Percentiles rank a stretch among this genome's conserved stretches.
phyloP scores from a whole-genome alignment of 2,888 invertebrate genomes.

The Drosophila dives region DNA sequence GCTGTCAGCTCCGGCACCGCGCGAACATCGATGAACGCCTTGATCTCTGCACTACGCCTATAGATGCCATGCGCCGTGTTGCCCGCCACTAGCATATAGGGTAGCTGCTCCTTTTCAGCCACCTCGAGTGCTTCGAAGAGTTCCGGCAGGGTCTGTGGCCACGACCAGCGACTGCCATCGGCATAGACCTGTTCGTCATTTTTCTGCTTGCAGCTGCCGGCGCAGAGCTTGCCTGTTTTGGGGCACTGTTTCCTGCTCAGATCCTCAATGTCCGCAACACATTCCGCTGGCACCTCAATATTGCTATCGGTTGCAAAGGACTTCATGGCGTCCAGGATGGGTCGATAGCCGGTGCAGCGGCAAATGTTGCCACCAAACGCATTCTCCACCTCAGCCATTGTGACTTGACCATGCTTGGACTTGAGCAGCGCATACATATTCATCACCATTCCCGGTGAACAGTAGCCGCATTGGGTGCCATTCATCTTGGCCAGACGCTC shows the following conservation, averaged over 20 bases:
- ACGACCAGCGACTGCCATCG: conserved; percentile 80
- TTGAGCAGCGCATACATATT: conserved; percentile 88
- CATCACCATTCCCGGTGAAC: conserved; percentile 92
- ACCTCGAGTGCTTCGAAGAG: conserved; percentile 82
- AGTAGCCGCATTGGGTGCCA: conserved; percentile 91
- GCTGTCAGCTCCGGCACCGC: conserved; percentile 87
- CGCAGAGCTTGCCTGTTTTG: conserved; percentile 83
- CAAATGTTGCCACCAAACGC: conserved; percentile 92
- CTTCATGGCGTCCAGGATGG: conserved; percentile 92
- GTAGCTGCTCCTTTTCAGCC: conserved; percentile 78
- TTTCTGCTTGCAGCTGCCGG: conserved; percentile 77
- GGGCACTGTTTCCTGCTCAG: conserved; percentile 84
- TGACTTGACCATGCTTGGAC: conserved; percentile 85
- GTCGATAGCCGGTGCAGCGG: conserved; percentile 92
- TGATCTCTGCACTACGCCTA: conserved; percentile 76
- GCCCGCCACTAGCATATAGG: conserved; percentile 89
- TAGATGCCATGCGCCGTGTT: conserved; percentile 91
- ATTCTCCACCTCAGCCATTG: conserved; percentile 89
- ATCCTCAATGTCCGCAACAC: conserved; percentile 85
- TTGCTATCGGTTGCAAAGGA: conserved; percentile 88
- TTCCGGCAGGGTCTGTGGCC: conserved; percentile 71
- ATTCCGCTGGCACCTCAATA: conserved; percentile 83
- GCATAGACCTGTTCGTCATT: conserved; percentile 45
- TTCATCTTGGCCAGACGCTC: conserved; percentile 88
- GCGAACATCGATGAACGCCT: conserved; percentile 88